phyloP scores from a whole-genome alignment of 2,888 invertebrate genomes.

The Podotricha telesiphe region DNA sequence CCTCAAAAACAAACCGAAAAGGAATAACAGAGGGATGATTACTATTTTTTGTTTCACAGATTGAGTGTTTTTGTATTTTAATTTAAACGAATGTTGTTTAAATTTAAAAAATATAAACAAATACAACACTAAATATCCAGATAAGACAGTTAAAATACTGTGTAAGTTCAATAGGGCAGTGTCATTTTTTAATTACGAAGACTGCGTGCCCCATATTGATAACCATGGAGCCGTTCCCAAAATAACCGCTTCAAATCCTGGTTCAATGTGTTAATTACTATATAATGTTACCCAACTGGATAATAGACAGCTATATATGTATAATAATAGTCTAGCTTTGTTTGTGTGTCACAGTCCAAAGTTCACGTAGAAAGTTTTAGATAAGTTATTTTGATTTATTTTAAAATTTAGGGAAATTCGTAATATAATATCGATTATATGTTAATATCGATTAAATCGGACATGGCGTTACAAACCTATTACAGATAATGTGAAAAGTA shows the following conservation, averaged over 20 bases:
- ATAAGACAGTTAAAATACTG: conserved; percentile 7
- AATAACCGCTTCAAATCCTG: conserved; percentile 22
- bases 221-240: conserved; percentile 14
- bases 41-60: no score
- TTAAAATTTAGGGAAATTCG: not conserved
- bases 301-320: conserved; percentile 7
- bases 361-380: conserved; percentile 4
- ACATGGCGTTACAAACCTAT: no score
- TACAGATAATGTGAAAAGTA: no score
- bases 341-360: not conserved
- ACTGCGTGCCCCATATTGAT: conserved; percentile 14
- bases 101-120: not conserved
- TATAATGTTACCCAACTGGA: conserved; percentile 10
- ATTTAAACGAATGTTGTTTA: no score
- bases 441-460: no score
- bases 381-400: not conserved
- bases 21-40: no score
- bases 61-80: no score
- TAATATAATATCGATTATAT: no score
- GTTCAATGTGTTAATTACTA: conserved; percentile 19
- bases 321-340: not conserved
- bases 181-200: conserved; percentile 17
- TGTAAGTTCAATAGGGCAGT: conserved; percentile 14
- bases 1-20: no score
- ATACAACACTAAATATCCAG: not conserved